Base-by-base conservation (phyloP, 2,113 vertebrate species). In the Urocolius indicus region DNA sequence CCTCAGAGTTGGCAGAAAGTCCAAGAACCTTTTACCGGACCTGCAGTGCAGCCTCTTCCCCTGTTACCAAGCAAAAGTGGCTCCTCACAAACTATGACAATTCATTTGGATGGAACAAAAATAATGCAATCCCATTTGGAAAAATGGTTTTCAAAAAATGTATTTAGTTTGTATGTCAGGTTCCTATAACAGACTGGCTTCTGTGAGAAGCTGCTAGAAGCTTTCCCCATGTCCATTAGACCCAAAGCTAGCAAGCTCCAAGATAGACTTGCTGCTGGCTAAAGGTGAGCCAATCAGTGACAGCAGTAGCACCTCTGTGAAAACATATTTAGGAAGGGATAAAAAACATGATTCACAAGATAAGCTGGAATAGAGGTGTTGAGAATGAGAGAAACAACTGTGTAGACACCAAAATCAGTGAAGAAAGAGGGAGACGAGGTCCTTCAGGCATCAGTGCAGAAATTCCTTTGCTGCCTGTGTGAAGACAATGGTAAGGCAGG, bases 231-330 rank as follows among this genome's bases (percentile, higher is more conserved):
- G 10, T 27, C 9, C 0, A 2, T 54, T 1, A 34, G 6, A 58
- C 5, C 12, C 48, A 81, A 29, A 63, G 15, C 49, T 49, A 77
- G 23, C 20, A 0, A 5, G 26, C 20, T 82, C 18, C 13, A 54
- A 58, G 54, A 23, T 0, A 2, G 26, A 67, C 16, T 11, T 0
- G 1, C 19, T 2, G 4, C 13, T 67, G 34, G 27, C 54, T 63
- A 59, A 68, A 3, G 30, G 20, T 4, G 6, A 84, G 54, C 4
- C 17, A 5, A 27, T 9, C 48, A 30, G 22, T 0, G 4, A 34
- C 2, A 3, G 17, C 21, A 8, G 48, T 0, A 73, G 43, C 1
- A 5, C 5, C 30, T 45, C 54, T 62, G 30, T 7, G 17, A 77
- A 9, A 73, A 72, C 2, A 41, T 8, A 43, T 5, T 48, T 57